These are phyloP conservation scores for Hoplostethus atlanticus DNA, from an alignment of 2,797 vertebrate species.

Conservation along the genomic window DNA sequence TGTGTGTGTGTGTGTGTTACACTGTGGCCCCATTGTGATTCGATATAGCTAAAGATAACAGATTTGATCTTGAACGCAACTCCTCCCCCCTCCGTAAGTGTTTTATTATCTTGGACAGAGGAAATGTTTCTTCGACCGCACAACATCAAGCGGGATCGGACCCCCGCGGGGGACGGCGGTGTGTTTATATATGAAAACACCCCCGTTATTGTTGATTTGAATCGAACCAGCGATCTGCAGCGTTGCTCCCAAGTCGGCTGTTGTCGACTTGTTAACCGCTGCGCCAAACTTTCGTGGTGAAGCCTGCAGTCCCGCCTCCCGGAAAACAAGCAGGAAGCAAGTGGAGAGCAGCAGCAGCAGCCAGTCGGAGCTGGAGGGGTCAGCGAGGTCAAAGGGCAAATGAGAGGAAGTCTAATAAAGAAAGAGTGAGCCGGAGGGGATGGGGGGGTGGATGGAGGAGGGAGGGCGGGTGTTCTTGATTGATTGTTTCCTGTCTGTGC, in stretches of 20 bases:
- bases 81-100: constrained; percentile 15
- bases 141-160: constrained; percentile 32
- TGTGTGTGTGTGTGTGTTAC: constrained; percentile 8
- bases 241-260: constrained; percentile 55
- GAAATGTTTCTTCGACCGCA: constrained; percentile 52
- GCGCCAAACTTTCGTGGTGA: too few species aligned
- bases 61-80: constrained; percentile 23
- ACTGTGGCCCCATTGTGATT: constrained; percentile 28
- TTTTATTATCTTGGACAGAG: constrained; percentile 43
- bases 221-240: constrained; percentile 55
- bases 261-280: constrained; percentile 50
- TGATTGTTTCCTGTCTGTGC: constrained; percentile 76
- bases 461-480: constrained; percentile 48
- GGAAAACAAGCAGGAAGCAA: constrained; percentile 42
- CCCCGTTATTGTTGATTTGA: constrained; percentile 59
- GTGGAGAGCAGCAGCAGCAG: constrained; percentile 34
- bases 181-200: constrained; percentile 24
- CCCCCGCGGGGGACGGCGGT: constrained; percentile 30
- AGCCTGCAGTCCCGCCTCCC: constrained; percentile 42
- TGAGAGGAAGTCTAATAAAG: constrained; percentile 77
- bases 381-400: constrained; percentile 63
- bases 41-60: constrained; percentile 38
- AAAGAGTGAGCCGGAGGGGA: constrained; percentile 43
- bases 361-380: constrained; percentile 20
- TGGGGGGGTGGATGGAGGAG: not conserved